Evolutionary conservation across 2,888 invertebrate genomes (phyloP).

Genomic region (Andrena fulva): DNA sequence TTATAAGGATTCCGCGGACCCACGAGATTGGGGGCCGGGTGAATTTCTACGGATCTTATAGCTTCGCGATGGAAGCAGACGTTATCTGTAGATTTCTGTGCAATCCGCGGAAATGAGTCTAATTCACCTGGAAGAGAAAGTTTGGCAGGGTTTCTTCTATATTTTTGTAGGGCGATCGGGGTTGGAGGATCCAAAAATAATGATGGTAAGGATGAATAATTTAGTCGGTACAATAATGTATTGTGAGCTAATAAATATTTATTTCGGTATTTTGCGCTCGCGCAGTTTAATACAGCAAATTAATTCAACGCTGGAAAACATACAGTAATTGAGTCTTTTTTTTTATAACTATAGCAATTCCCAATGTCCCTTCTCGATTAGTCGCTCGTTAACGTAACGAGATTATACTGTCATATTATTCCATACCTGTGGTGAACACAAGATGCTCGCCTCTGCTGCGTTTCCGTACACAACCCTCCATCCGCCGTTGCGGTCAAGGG

Average conservation of each 20-base stretch:
- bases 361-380: slow-evolving; percentile 23
- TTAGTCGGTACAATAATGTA: no score
- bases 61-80: neutral
- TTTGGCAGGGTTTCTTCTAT: no score
- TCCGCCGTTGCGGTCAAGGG: slow-evolving; percentile 65
- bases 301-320: neutral
- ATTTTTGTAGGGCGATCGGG: no score
- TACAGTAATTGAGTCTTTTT: neutral
- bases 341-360: neutral
- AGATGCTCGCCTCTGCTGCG: slow-evolving; percentile 58
- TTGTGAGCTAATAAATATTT: no score
- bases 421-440: slow-evolving; percentile 54
- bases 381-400: slow-evolving; percentile 44
- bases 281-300: neutral
- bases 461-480: slow-evolving; percentile 62
- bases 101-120: no score
- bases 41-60: slow-evolving; percentile 1
- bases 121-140: no score
- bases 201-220: no score
- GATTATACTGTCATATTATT: slow-evolving; percentile 57
- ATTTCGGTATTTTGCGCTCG: no score
- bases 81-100: neutral
- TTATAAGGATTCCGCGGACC: slow-evolving; percentile 50
- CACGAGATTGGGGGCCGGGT: slow-evolving; percentile 19
- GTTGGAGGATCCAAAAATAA: no score